These are phyloP conservation scores for Phenacoccus solenopsis DNA, from an alignment of 1,140 invertebrate genomes.

Conservation along the genomic window DNA sequence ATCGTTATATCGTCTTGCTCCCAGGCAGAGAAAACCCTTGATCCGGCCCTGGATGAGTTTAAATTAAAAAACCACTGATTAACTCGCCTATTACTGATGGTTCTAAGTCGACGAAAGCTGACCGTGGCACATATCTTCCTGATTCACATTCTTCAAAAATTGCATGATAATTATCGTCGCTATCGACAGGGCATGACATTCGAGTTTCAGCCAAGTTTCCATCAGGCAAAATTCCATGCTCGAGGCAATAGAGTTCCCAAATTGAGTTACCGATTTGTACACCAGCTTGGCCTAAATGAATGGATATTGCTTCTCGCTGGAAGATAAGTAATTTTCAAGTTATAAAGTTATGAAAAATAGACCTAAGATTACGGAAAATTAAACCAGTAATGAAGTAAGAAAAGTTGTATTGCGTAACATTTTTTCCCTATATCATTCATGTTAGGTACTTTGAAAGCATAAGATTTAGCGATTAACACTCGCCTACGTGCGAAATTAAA, in stretches of 20 bases:
- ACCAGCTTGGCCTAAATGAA: conserved; percentile 49
- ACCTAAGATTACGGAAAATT: too few species aligned
- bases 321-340: background rate
- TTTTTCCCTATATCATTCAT: too few species aligned
- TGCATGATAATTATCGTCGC: conserved; percentile 4
- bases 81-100: conserved; percentile 52
- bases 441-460: too few species aligned
- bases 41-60: too few species aligned
- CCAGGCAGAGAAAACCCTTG: too few species aligned
- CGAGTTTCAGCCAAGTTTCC: conserved; percentile 41
- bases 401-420: too few species aligned
- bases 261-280: conserved; percentile 74
- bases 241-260: conserved; percentile 72
- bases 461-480: too few species aligned
- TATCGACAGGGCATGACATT: background rate
- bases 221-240: conserved; percentile 65
- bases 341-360: background rate
- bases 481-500: too few species aligned
- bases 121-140: conserved; percentile 57
- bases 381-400: too few species aligned
- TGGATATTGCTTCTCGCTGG: conserved; percentile 22
- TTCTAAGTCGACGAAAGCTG: conserved; percentile 71
- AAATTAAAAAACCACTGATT: too few species aligned
- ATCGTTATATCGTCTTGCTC: too few species aligned
- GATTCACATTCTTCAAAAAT: conserved; percentile 33